Base-by-base conservation (phyloP, 2,888 invertebrate genomes). In the Drosophila kuntzei region DNA sequence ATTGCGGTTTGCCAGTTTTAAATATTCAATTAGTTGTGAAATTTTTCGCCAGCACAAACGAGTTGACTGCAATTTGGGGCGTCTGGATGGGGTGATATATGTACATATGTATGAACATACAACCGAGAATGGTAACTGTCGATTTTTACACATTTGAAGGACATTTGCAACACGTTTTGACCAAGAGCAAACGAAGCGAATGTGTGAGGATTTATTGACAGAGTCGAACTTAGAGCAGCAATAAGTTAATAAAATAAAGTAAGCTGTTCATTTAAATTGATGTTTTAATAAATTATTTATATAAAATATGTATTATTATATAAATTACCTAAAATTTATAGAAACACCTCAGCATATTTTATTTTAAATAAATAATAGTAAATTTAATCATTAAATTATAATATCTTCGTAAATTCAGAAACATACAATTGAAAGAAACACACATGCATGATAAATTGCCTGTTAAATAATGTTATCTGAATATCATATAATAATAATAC, bases 11-110 rank as follows among this genome's bases (percentile, higher is more conserved):
- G 79, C 79, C 90, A 83, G 87, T 89, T 90, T 90, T 88, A 90
- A 89, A 89, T 86, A 86, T 90, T 89, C 90, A 89, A 90, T 89
- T 89, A 90, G 89, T 90, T 90, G 87, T 89, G 74, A 84, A 89
- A 87, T 89, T 86, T 89, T 80, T 84, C 82, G 63, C 80, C 63
- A 60, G 43, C 57, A 66, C 71, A 65, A 71, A 71, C 71, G 54
- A 71, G 71, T 36, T 39, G 75, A 63, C 55, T 60, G 72, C 57
- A 36, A 36, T 60, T 22, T 46, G 14, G 18, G 11, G 37, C 61
- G n/a, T 9, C 27, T 53, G 14, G 9, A 12, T 44, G 18, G 32
- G 50, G 3, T 41, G 20, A 51, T 39, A 64, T 39, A 14, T 29
- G 18, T 12, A 53, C 1, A 29, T 0, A 43, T 9, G 50, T 41